phyloP scores from a whole-genome alignment of 2,797 vertebrate genomes.

The Amazonetta brasiliensis region DNA sequence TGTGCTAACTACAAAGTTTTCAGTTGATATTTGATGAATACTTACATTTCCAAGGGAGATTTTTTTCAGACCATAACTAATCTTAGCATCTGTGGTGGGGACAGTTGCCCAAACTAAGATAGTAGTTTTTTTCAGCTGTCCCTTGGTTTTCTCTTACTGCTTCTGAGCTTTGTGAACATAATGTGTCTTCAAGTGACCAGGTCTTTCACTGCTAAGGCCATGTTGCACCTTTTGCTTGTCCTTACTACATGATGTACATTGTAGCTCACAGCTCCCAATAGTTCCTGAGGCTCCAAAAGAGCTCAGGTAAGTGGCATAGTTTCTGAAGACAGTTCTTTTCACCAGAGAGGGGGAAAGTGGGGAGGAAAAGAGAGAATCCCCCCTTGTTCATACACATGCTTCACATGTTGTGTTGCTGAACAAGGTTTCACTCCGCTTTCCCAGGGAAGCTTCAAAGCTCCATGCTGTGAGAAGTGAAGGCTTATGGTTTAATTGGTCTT shows the following conservation, averaged over 20 bases:
- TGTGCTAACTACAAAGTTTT: not conserved
- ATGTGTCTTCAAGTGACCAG: rapidly evolving
- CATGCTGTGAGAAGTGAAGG: not conserved
- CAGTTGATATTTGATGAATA: not conserved
- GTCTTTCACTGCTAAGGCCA: not conserved
- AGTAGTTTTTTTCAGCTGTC: not conserved
- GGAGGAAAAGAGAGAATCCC: not conserved
- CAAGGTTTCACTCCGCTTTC: not conserved
- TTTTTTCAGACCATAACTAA: not conserved
- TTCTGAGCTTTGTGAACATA: not conserved
- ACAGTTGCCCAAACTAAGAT: not conserved
- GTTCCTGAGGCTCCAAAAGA: not conserved
- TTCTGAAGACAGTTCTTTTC: not conserved
- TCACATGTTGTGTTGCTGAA: not conserved
- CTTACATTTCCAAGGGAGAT: not conserved
- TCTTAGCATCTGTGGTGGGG: not conserved
- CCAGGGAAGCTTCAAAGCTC: not conserved
- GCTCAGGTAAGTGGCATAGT: not conserved
- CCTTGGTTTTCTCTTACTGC: not conserved
- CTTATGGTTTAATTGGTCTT: not conserved
- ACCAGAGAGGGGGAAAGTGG: not conserved
- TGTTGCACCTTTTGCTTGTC: not conserved
- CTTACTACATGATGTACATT: not conserved
- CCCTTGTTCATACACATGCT: not conserved
- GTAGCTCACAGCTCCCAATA: not conserved